Base-by-base conservation (phyloP, 2,888 invertebrate genomes). In the Meiosimyza platycephala region DNA sequence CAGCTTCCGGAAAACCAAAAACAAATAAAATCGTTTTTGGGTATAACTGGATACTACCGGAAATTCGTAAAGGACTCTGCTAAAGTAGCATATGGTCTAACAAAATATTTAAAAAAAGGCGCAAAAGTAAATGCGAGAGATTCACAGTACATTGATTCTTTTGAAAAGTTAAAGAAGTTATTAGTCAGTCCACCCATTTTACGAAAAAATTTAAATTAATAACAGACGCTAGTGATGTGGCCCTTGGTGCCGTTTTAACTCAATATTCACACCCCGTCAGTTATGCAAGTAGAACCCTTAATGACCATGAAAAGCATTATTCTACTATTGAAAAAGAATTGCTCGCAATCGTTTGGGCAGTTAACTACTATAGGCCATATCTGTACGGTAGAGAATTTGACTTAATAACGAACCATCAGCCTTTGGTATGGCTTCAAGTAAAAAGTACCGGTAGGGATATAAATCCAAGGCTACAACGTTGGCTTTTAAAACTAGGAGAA, bases 1-100 rank as follows among this genome's bases (percentile, higher is more conserved):
- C 70, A 13, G 62, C 69, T 47, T 55, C 75, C 33, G 51, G 55
- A 1, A 73, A 81, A 13, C 18, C 82, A 40, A 78, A 81, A 6
- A 81, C 81, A 7, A 83, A 84, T 67, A 80, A 82, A 33, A 33
- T 33, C 33, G 33, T 33, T 33, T 33, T 33, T 33, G 33, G 33
- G 33, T 33, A 33, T 33, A 33, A 33, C 33, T 33, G 33, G 33
- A 33, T 33, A 33, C 33, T 33, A 33, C 6, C 33, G 33, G 4
- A 33, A 33, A 33, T 33, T 33, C 6, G 33, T 33, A 33, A 33
- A 33, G 33, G 33, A 33, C 33, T 64, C 67, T 16, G 66, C 59
- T 51, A 15, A 15, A 48, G 28, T 15, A 2, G 33, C 33, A 33
- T 33, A 33, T 33, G 33, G 33, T 6, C 22, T 71, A 11, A 48